Base-by-base conservation (phyloP, 2,797 vertebrate genomes). In the Darevskia nairensis region DNA sequence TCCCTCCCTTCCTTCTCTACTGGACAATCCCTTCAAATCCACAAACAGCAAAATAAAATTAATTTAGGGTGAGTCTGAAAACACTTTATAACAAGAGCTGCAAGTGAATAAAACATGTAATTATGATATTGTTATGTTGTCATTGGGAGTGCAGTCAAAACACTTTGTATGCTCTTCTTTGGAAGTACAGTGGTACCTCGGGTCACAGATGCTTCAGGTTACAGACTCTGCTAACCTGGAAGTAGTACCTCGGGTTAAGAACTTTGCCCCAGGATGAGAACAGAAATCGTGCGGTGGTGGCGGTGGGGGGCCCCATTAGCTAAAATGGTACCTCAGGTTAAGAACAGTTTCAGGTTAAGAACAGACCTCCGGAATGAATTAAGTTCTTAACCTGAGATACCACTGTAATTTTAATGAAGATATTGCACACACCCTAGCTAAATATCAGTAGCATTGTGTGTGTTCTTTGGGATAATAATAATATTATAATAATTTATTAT, bases 31-130 rank as follows among this genome's bases (percentile, higher is more conserved):
- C 77, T 64, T 46, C 25, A 4, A 21, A 84, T 44, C 15, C 88
- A 91, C 80, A 50, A 83, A 77, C 89, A 41, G 6, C 89, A 46
- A 41, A 86, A 61, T 61, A 87, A 86, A 88, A 92, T 84, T 84
- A 86, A 89, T 90, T 23, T 69, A 88, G 72, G 5, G 61, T 90
- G 76, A 27, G 79, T 10, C 32, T 69, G 82, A 85, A 84, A 84
- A 55, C 17, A 90, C 75, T 92, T 91, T 84, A 11, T 77, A 90
- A 84, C 32, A 61, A 88, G 11, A 25, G 59, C 0, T 89, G 85
- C 85, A 88, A 93, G 84, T 15, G 29, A 91, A 32, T 41, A 82
- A 93, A 88, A 92, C 29, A 3, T 64, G 68, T 90, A 92, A 93
- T 92, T 92, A 72, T 55, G 77, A 81, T 7, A 13, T 0, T 2